Base-by-base conservation (phyloP, 92 coral and sea anemone genomes). In the Porites divaricata region DNA sequence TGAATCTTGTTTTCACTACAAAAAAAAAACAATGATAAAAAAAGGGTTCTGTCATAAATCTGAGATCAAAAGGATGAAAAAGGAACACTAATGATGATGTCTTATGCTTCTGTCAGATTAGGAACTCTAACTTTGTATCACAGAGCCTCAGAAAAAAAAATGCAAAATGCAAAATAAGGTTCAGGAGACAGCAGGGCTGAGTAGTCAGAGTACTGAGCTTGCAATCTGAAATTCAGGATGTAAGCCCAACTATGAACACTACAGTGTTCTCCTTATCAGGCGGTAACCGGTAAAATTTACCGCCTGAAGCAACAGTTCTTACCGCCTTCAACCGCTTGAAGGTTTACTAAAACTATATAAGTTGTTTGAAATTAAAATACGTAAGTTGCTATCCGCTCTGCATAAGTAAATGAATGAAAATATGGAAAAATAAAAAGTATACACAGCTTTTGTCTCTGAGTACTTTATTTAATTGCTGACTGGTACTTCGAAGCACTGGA, bases 1-100 rank as follows among this genome's bases (percentile, higher is more conserved):
- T 80, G 76, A 80, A 49, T 80, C 85, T 19, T 56, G 28, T 28
- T 66, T 6, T 63, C 74, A 79, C 83, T 79, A 79, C 21, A 22
- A 63, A 79, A 66, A 26, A 66, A 28, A 35, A 67, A 25, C 1
- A 25, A 1, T 25, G 28, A 25, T 25, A 25, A 25, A 25, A 25
- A 1, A 25, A 25, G 74, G 75, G 73, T 80, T 19, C 73, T 66
- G 63, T 80, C 62, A 45, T 80, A 48, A 80, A 70, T 78, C 54
- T 78, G 56, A 6, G 41, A 21, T 78, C 52, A 78, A 63, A 78
- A 24, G 71, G 70, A 77, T 77, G 49, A 59, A 77, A 77, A 77
- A 77, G 81, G 49, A 77, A 77, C 50, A 59, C 49, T 77, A 77
- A 56, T 69, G 74, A 20, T 69, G 1, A 69, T 69, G 48, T n/a